phyloP scores from a whole-genome alignment of 2,797 vertebrate species.

The Potorous gilbertii region DNA sequence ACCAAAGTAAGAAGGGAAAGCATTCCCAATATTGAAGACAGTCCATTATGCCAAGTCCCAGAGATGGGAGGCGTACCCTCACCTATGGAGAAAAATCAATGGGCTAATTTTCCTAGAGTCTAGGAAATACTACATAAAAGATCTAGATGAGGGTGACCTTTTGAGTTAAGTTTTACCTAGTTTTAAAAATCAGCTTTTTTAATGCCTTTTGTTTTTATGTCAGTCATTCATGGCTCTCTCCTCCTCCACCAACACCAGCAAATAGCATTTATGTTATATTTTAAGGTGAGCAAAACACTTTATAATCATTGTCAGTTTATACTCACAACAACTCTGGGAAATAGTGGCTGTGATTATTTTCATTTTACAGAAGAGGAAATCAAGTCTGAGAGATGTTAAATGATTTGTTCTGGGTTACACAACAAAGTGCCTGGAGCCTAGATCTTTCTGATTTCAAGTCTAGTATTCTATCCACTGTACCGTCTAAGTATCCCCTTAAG shows the following conservation, averaged over 20 bases:
- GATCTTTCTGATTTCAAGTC: background rate
- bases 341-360: background rate
- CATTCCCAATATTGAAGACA: background rate
- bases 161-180: background rate
- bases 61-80: background rate
- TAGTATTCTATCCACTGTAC: background rate
- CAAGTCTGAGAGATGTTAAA: background rate
- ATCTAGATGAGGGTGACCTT: background rate
- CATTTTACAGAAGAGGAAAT: background rate
- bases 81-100: background rate
- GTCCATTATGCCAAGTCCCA: background rate
- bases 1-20: background rate
- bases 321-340: background rate
- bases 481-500: background rate
- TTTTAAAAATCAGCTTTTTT: background rate
- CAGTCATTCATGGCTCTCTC: background rate
- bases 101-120: background rate
- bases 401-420: background rate
- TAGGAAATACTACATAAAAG: background rate
- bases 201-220: background rate
- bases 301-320: background rate
- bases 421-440: background rate
- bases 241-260: background rate
- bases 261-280: background rate
- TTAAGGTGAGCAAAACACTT: background rate